Percentiles rank a stretch among this genome's conserved stretches.
phyloP scores from a whole-genome alignment of 2,797 vertebrate species.

The Propithecus deckenii region DNA sequence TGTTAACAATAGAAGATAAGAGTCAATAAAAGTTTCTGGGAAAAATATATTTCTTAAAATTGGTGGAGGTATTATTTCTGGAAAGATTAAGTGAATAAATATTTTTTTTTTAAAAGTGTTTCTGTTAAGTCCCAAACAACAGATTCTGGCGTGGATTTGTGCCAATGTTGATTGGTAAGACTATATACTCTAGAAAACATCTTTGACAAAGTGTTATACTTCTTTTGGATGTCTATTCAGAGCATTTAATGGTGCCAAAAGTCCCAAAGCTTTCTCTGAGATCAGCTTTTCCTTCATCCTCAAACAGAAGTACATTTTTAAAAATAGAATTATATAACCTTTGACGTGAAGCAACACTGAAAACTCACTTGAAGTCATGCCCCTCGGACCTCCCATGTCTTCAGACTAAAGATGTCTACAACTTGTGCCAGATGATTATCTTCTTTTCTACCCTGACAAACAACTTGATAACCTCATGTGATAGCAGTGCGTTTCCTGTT shows the following conservation, averaged over 20 bases:
- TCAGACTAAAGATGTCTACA: background rate
- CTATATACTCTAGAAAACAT: background rate
- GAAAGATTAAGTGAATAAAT: background rate
- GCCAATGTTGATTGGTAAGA: background rate
- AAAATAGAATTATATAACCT: background rate
- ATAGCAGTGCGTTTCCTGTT: background rate
- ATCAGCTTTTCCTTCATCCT: background rate
- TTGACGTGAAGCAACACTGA: background rate
- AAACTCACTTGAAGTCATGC: background rate
- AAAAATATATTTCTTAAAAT: background rate
- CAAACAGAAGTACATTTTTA: background rate
- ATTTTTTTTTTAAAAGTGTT: background rate
- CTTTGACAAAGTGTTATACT: background rate
- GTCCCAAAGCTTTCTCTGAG: background rate
- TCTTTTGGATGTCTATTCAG: background rate
- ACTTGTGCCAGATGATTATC: background rate
- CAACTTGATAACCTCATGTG: background rate
- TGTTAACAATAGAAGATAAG: background rate
- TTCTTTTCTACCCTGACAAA: background rate
- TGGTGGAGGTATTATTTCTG: background rate
- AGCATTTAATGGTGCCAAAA: background rate
- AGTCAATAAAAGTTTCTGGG: background rate
- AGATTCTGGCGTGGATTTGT: background rate
- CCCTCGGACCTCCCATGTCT: background rate
- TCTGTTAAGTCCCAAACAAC: background rate